Evolutionary conservation across 2,888 invertebrate genomes (phyloP).

Genomic region (Taenaris catops): DNA sequence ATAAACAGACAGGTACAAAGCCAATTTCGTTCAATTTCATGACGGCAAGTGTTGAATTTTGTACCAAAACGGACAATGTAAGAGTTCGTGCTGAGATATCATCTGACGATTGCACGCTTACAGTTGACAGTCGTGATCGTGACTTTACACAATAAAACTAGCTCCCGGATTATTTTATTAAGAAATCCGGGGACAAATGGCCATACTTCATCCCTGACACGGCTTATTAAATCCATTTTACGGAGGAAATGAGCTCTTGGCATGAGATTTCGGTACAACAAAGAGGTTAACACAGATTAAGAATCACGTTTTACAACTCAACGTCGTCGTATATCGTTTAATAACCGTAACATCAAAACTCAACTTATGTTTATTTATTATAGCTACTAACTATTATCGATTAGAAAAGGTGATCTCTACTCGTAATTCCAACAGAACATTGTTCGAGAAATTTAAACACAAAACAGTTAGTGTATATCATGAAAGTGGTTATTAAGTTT

Average conservation of each 20-base stretch:
- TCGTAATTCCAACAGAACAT: too few species aligned
- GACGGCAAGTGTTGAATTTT: conserved; percentile 22
- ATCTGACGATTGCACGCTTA: conserved; percentile 32
- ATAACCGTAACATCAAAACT: too few species aligned
- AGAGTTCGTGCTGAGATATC: conserved; percentile 41
- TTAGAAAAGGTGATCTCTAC: too few species aligned
- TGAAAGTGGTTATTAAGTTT: too few species aligned
- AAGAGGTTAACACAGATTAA: too few species aligned
- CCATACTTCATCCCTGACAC: conserved; percentile 11
- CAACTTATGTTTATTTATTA: too few species aligned
- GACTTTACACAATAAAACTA: conserved; percentile 31
- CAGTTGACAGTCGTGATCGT: conserved; percentile 37
- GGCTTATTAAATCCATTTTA: conserved; percentile 13
- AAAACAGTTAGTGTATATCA: too few species aligned
- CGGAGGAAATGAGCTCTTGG: conserved; percentile 6
- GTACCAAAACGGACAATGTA: conserved; percentile 23
- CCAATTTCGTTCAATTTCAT: conserved; percentile 14
- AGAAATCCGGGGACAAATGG: conserved; percentile 22
- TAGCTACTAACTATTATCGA: too few species aligned
- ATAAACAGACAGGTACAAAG: conserved; percentile 25
- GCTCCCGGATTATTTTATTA: conserved; percentile 29
- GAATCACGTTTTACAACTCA: too few species aligned
- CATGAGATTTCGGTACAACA: conserved; percentile 9
- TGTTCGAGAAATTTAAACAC: too few species aligned
- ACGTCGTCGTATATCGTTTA: too few species aligned